Evolutionary conservation across 2,797 vertebrate genomes (phyloP).

Genomic region (Spinus olivaceus): DNA sequence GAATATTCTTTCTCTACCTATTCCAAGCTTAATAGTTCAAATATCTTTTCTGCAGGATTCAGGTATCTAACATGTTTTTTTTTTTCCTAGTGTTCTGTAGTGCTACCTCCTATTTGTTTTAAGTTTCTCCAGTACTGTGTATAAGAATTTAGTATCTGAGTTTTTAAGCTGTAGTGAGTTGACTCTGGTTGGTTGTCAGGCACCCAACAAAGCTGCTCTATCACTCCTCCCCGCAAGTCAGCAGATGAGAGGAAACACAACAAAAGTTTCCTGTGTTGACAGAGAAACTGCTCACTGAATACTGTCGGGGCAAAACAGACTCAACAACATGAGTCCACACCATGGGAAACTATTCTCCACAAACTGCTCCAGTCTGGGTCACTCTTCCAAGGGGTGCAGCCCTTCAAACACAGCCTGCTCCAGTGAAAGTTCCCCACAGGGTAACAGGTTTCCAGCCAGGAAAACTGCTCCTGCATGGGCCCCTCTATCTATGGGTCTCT

Average conservation of each 20-base stretch:
- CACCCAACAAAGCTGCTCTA: not conserved
- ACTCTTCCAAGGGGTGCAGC: not conserved
- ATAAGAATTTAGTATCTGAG: not conserved
- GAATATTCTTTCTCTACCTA: not conserved
- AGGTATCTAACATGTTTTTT: not conserved
- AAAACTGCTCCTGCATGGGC: not conserved
- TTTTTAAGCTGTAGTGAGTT: not conserved
- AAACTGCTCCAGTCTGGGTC: not conserved
- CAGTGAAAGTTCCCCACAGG: not conserved
- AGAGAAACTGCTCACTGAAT: accelerated
- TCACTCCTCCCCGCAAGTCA: not conserved
- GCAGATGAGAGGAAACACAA: not conserved
- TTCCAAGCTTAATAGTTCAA: not conserved
- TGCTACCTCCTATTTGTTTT: not conserved
- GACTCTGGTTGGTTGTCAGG: not conserved
- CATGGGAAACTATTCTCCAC: not conserved
- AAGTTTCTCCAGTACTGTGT: not conserved
- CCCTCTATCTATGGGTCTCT: not conserved
- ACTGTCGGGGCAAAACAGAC: not conserved
- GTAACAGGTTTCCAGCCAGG: not conserved
- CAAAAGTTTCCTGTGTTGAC: not conserved
- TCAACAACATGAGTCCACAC: not conserved
- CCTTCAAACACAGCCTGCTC: not conserved
- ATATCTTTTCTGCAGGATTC: not conserved
- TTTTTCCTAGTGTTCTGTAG: not conserved